Evolutionary conservation across 92 coral and sea anemone genomes (phyloP).

Genomic region (Epizoanthus fatuus): DNA sequence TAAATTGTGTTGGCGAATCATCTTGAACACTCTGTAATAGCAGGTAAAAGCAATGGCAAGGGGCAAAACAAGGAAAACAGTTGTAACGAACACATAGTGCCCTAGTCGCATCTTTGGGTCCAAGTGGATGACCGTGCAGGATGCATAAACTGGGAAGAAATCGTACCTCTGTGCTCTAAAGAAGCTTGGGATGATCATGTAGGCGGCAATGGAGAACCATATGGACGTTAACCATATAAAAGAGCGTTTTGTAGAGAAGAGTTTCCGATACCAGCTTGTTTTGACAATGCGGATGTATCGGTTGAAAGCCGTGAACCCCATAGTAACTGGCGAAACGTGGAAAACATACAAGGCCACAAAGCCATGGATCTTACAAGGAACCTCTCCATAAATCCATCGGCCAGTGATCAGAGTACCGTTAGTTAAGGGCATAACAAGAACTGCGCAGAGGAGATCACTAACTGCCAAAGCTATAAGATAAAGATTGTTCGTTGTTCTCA

Average conservation of each 20-base stretch:
- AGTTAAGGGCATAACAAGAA: slow-evolving; percentile 48
- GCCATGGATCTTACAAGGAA: slow-evolving; percentile 43
- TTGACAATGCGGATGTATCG: slow-evolving; percentile 48
- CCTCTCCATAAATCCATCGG: slow-evolving; percentile 43
- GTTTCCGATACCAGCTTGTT: slow-evolving; percentile 18
- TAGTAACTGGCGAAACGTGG: slow-evolving; percentile 50
- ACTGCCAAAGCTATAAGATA: slow-evolving; percentile 46
- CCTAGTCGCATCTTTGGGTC: neutral
- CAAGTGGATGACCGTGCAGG: slow-evolving; percentile 47
- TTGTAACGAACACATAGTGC: too few relatives aligned
- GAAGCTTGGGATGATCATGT: slow-evolving; percentile 34
- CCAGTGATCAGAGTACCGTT: slow-evolving; percentile 38
- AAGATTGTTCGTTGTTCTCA: slow-evolving; percentile 47
- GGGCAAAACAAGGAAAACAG: too few relatives aligned
- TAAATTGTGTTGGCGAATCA: slow-evolving; percentile 8
- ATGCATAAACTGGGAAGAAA: slow-evolving; percentile 47
- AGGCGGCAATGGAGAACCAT: slow-evolving; percentile 39
- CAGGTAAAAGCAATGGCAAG: too few relatives aligned
- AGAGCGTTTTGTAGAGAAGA: slow-evolving; percentile 35
- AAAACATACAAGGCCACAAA: slow-evolving; percentile 34
- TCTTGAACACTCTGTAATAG: too few relatives aligned
- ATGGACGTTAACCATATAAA: slow-evolving; percentile 14
- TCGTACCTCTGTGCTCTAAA: slow-evolving; percentile 21
- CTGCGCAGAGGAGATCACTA: slow-evolving; percentile 42
- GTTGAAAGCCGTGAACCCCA: slow-evolving; percentile 56